Evolutionary conservation across 2,797 vertebrate genomes (phyloP), one percentile per base, ranked within the genome.

Genomic region (Acanthiza pusilla): DNA sequence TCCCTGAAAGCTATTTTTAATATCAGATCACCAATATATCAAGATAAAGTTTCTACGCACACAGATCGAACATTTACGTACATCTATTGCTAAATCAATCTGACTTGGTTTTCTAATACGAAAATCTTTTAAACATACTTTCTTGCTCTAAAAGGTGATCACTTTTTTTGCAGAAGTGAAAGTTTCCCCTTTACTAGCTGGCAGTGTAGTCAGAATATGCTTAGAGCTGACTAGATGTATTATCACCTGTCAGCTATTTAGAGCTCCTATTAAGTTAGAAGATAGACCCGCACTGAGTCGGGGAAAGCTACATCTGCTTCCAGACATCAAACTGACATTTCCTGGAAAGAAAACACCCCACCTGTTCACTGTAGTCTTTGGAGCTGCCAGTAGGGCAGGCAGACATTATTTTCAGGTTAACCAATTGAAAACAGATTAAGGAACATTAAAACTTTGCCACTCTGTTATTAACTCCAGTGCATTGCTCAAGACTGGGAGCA

Each of bases 161-260:
- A 8, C 29, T 67, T 66, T 68, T 48, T 45, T 40, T 94, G 50
- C 54, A 95, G 58, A 81, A 94, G 79, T 10, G 5, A 73, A 87
- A 92, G 45, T 80, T 95, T 91, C 54, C 72, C 58, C 51, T 71
- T 85, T 93, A 21, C 47, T 92, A 66, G 75, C 81, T 92, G 87
- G 87, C 89, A 89, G 70, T n/a, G 30, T 2, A 94, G 72, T 74
- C 72, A 91, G 84, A 94, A 85, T 80, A 70, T 78, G 76, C 85
- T 91, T 88, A 62, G 87, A 96, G 78, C 75, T 89, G 93, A 93
- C 89, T 93, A 80, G 68, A 92, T 93, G 85, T 83, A 95, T 96
- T 95, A 95, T 95, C 93, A 96, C 91, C 94, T 96, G 89, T 95
- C 92, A 96, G 91, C 93, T 94, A 96, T 96, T 95, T 94, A 95